A percentile compares a stretch with the other conserved stretches of the same genome.
Conservation (phyloP, 1,140 invertebrate genomes). For the Bombus superbus region DNA sequence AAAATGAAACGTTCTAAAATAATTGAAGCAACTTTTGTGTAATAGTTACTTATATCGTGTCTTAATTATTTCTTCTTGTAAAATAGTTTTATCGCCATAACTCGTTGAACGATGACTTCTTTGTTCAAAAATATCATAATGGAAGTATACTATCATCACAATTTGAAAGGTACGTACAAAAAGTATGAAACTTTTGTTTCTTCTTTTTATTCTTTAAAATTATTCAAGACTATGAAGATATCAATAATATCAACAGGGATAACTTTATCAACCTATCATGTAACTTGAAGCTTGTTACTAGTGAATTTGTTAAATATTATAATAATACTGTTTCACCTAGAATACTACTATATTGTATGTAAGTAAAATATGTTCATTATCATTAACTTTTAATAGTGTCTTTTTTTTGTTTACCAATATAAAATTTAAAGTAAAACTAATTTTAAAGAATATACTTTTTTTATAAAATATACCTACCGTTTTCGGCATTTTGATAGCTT, state of each 20-base stretch:
- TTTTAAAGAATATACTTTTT: not conserved
- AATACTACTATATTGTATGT: not conserved
- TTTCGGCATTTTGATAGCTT: slow-evolving; percentile 78
- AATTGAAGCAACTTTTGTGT: not conserved
- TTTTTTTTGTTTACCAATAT: too few species aligned
- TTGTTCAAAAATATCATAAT: not conserved
- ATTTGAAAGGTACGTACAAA: slow-evolving; percentile 10
- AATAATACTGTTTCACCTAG: too few species aligned
- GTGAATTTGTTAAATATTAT: too few species aligned
- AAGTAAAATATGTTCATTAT: not conserved
- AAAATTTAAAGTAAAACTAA: not conserved
- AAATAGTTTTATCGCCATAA: not conserved
- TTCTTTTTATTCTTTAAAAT: too few species aligned
- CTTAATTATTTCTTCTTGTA: not conserved
- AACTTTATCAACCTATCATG: too few species aligned
- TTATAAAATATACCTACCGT: slow-evolving; percentile 68
- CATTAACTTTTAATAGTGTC: not conserved
- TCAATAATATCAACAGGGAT: too few species aligned
- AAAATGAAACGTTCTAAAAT: not conserved
- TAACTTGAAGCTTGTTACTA: too few species aligned
- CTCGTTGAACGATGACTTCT: not conserved
- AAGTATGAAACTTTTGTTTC: not conserved
- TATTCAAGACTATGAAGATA: too few species aligned
- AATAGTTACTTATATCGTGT: not conserved
- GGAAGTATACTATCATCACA: not conserved